phyloP scores from a whole-genome alignment of 2,888 invertebrate genomes.

The Hirtodrosophila cameraria region DNA sequence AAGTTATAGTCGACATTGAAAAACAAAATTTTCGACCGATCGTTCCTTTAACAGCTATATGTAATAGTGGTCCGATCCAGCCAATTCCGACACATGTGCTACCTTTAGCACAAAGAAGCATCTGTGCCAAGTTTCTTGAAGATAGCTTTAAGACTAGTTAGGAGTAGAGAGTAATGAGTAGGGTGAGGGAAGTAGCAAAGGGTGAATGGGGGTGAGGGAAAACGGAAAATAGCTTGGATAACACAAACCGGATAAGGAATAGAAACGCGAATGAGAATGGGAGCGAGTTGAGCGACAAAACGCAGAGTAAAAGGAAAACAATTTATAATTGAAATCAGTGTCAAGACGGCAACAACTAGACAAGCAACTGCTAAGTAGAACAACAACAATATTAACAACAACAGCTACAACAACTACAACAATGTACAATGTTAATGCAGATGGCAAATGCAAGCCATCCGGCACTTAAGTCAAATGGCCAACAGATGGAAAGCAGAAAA shows the following conservation, averaged over 20 bases:
- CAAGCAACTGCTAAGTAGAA: no score
- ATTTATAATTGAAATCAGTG: constrained; percentile 78
- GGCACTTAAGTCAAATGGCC: constrained; percentile 57
- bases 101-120: no score
- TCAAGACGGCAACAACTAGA: constrained; percentile 45
- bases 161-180: no score
- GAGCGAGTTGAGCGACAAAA: constrained; percentile 15
- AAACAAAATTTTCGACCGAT: no score
- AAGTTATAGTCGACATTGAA: no score
- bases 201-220: no score
- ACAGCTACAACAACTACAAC: constrained; percentile 8
- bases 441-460: constrained; percentile 27
- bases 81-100: no score
- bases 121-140: no score
- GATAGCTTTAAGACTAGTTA: no score
- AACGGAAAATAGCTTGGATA: constrained; percentile 11
- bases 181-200: not conserved
- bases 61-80: no score
- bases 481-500: constrained; percentile 14
- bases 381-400: constrained; percentile 10
- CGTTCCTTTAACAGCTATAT: no score
- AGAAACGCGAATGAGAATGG: constrained; percentile 2
- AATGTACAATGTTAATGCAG: constrained; percentile 19
- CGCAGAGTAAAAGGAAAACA: constrained; percentile 39
- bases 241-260: not conserved